Conservation (phyloP, 35 echinoderm and acorn worm genomes). For the Anneissia japonica region DNA sequence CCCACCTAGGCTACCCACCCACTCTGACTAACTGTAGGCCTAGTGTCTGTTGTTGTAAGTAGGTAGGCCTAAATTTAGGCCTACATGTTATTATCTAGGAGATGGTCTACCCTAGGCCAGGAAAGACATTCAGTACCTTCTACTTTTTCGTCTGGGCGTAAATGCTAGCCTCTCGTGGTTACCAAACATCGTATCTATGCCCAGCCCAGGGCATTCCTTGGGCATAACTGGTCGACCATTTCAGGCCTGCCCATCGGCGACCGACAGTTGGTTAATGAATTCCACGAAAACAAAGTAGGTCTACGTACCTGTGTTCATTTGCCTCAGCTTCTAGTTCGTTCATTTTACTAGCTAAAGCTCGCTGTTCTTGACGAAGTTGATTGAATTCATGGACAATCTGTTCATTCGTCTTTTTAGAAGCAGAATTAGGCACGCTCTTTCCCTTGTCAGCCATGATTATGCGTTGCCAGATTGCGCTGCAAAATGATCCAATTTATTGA, state of each 20-base stretch:
- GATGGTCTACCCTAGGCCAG: no score
- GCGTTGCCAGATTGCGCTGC: background rate
- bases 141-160: background rate
- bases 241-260: background rate
- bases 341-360: constrained; percentile 68
- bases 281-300: background rate
- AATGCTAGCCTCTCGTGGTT: background rate
- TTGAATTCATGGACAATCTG: constrained; percentile 85
- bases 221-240: background rate
- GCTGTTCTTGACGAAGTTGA: constrained; percentile 77
- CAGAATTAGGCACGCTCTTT: constrained; percentile 24
- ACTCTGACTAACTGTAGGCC: no score
- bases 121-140: background rate
- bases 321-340: constrained; percentile 81
- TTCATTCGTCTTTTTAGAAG: constrained; percentile 58
- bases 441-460: constrained; percentile 56
- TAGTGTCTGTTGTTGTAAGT: no score
- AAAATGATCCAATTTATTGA: background rate
- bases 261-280: background rate
- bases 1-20: no score
- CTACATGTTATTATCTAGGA: no score
- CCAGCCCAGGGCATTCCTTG: background rate
- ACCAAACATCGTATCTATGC: background rate
- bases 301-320: constrained; percentile 78
- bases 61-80: no score